Evolutionary conservation across 2,797 vertebrate genomes (phyloP), one percentile per base, ranked within the genome.

Genomic region (Mus spretus): DNA sequence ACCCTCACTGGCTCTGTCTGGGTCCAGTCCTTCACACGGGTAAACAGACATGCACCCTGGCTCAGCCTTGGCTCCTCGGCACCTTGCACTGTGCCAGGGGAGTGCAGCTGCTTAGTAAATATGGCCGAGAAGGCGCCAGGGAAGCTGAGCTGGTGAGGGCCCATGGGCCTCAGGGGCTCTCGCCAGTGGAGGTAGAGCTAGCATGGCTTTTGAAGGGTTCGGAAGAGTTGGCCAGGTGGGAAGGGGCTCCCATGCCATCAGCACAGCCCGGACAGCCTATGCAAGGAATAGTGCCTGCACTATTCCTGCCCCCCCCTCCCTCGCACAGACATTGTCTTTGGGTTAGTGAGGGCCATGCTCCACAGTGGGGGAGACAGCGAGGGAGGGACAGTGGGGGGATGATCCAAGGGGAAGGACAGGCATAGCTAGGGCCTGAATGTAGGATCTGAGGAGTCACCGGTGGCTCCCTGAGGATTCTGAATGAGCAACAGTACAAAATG

Each of bases 391-490:
- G 47, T 24, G 4, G 4, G 17, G 17, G 26, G 14, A 3, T 55
- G 85, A 70, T 72, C n/a, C 12, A 28, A 55, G 63, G 40, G 40
- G 65, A 12, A 4, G 15, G 20, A 9, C 53, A 47, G 17, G 40
- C 28, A 11, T 2, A 15, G 59, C 6, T 20, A 85, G 53, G 55
- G 57, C 7, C 55, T 75, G 61, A 65, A 11, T 1, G 2, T 34
- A 72, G 84, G 31, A 6, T 34, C 85, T 40, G 44, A 28, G 34
- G 53, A 6, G 19, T 75, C 81, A 72, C 57, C 4, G 3, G 40
- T 89, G 89, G 57, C 83, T 96, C 86, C 93, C 63, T 20, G 61
- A 88, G 82, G 72, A 93, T 44, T 55, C 53, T 31, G 7, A 28
- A 2, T 50, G 91, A 93, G 72, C 75, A 53, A 17, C 72, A 77